Percentiles rank a stretch among this genome's conserved stretches.
Evolutionary conservation across 2,888 invertebrate genomes (phyloP).

Genomic region (Diaprepes abbreviatus): DNA sequence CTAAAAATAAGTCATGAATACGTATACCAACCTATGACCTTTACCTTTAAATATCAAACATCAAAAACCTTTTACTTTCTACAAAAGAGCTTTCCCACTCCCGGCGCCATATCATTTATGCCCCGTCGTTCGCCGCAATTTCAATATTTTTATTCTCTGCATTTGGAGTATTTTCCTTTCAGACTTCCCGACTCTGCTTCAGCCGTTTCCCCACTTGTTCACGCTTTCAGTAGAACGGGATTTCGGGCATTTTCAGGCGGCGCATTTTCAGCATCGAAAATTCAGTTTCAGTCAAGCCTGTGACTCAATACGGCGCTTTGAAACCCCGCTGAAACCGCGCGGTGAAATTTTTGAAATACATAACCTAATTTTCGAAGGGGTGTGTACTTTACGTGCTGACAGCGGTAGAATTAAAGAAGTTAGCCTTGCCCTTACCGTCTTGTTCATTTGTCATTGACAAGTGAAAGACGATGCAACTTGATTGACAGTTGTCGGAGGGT

Average conservation of each 20-base stretch:
- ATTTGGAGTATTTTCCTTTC: background rate
- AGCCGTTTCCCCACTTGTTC: conserved; percentile 18
- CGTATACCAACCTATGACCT: too few species aligned
- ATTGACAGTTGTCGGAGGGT: background rate
- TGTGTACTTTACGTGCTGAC: conserved; percentile 18
- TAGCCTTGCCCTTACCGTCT: conserved; percentile 8
- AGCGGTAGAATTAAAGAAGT: background rate
- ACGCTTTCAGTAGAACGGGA: background rate
- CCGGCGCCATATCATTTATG: background rate
- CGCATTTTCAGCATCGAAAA: conserved; percentile 7
- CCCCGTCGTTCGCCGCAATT: too few species aligned
- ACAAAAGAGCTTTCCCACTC: background rate
- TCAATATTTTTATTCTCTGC: background rate
- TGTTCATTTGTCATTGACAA: conserved; percentile 12
- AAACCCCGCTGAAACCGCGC: conserved; percentile 7
- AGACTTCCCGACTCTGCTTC: conserved; percentile 14
- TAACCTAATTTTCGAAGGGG: conserved; percentile 31
- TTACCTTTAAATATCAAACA: background rate
- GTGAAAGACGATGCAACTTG: background rate
- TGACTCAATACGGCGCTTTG: background rate
- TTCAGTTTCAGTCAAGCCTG: conserved; percentile 21
- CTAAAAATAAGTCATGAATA: too few species aligned
- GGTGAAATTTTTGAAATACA: background rate
- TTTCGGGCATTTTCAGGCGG: conserved; percentile 14
- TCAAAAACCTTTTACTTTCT: conserved; percentile 1